Evolutionary conservation across 2,113 vertebrate species (phyloP).

Genomic region (Herpetotheres cachinnans): DNA sequence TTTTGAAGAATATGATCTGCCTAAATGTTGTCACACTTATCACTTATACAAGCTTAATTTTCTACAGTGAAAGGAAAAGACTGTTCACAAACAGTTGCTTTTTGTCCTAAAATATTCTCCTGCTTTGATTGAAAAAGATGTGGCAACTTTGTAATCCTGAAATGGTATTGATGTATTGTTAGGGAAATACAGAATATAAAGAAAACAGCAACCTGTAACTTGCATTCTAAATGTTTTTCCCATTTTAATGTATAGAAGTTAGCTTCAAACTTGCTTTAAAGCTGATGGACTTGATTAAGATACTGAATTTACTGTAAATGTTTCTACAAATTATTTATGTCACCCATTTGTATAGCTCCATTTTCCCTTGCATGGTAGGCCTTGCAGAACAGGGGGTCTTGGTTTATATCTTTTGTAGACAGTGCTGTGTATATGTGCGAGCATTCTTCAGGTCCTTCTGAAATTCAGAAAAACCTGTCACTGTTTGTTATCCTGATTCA

Average conservation of each 20-base stretch:
- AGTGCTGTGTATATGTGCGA: background rate
- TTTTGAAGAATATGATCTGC: background rate
- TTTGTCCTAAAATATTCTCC: background rate
- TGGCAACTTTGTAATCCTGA: background rate
- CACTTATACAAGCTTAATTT: background rate
- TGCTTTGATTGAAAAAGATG: background rate
- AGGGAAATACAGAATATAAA: background rate
- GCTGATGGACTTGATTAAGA: background rate
- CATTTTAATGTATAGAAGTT: background rate
- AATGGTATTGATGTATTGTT: background rate
- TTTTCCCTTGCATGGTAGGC: background rate
- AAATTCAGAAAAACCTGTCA: background rate
- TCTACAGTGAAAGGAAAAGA: background rate
- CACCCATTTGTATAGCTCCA: background rate
- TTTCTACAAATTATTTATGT: background rate
- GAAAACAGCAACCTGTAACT: background rate
- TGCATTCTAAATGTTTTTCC: background rate
- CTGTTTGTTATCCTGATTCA: background rate
- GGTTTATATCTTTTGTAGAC: background rate
- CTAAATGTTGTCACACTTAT: background rate
- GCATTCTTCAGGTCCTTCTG: background rate
- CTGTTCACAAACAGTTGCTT: background rate
- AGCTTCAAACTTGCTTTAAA: background rate
- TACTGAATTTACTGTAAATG: background rate
- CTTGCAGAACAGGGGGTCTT: background rate